phyloP scores from a whole-genome alignment of 2,113 vertebrate species.

The Oncorhynchus nerka region DNA sequence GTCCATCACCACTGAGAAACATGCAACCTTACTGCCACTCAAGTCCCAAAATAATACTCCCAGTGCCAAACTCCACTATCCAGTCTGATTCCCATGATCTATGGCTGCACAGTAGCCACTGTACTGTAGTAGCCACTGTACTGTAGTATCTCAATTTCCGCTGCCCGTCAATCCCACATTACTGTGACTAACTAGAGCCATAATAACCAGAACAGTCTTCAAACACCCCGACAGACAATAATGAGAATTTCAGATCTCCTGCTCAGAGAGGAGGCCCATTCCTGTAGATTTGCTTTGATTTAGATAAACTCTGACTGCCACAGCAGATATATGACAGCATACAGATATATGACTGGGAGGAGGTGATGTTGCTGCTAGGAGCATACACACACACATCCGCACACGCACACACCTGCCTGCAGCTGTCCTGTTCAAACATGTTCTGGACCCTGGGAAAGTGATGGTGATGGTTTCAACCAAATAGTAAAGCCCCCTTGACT shows the following conservation, averaged over 20 bases:
- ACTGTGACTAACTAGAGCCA: slow-evolving; percentile 52
- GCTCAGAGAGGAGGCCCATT: background rate
- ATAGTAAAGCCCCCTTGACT: too few species aligned
- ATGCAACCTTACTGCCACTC: too few species aligned
- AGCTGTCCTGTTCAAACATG: slow-evolving; percentile 18
- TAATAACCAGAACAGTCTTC: slow-evolving; percentile 19
- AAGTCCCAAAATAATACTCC: too few species aligned
- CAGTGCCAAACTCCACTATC: background rate
- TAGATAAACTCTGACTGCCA: slow-evolving; percentile 39
- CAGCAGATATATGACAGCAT: slow-evolving; percentile 22
- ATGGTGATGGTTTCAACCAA: slow-evolving; percentile 4
- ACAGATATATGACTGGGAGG: background rate
- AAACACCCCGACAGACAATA: slow-evolving; percentile 31
- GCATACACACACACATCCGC: background rate
- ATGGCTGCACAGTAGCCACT: background rate
- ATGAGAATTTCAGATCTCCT: slow-evolving; percentile 54
- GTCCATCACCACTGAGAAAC: too few species aligned
- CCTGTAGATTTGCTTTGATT: slow-evolving; percentile 46
- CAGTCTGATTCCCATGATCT: background rate
- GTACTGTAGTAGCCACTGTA: background rate
- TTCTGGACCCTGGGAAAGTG: slow-evolving; percentile 43
- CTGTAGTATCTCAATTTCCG: too few species aligned
- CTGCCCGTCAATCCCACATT: background rate
- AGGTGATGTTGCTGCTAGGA: background rate
- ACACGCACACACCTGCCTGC: slow-evolving; percentile 38